Conservation (phyloP, 2,113 vertebrate species). For the Xenus cinereus region DNA sequence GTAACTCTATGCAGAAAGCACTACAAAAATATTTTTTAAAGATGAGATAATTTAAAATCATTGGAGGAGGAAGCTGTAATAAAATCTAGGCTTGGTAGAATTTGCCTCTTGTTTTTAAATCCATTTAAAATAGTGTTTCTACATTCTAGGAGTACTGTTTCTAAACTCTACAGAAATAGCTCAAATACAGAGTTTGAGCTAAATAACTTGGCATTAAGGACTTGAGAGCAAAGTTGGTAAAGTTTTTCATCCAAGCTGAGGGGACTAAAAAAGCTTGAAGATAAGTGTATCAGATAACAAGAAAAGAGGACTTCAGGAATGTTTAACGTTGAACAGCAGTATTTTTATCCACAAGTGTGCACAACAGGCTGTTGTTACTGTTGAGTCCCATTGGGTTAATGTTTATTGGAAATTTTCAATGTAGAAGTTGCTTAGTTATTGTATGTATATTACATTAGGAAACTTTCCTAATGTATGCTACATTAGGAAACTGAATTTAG, state of each 20-base stretch:
- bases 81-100: not conserved
- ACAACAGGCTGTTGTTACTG: not conserved
- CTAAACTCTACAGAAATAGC: not conserved
- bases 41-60: not conserved
- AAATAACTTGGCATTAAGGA: not conserved
- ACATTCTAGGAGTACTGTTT: not conserved
- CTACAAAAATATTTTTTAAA: not conserved
- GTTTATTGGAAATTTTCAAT: not conserved
- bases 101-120: not conserved
- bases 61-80: not conserved
- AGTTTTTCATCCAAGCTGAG: not conserved
- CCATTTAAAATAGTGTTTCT: not conserved
- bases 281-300: not conserved
- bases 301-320: not conserved
- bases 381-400: fast-evolving
- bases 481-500: not conserved
- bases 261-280: not conserved
- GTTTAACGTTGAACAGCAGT: not conserved
- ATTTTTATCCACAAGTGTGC: not conserved
- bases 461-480: not conserved
- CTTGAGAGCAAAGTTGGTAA: not conserved
- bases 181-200: not conserved
- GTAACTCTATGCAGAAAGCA: not conserved
- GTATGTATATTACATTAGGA: not conserved
- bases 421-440: not conserved